Evolutionary conservation across 2,113 vertebrate species (phyloP).

Genomic region (Corythornis vintsioides): DNA sequence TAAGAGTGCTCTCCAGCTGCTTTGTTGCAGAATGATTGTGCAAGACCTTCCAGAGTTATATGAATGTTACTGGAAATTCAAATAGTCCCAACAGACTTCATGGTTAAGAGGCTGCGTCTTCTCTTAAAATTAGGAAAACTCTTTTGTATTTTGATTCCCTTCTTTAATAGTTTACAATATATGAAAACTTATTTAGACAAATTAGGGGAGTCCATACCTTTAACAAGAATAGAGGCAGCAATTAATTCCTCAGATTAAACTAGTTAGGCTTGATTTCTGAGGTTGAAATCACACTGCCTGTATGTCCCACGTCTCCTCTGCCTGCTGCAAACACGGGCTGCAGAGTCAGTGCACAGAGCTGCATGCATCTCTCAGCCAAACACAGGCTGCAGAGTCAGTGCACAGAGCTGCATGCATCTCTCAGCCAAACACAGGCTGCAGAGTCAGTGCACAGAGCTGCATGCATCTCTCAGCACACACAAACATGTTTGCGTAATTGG

Average conservation of each 20-base stretch:
- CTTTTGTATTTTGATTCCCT: background rate
- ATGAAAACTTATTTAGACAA: background rate
- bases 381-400: background rate
- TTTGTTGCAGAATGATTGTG: slow-evolving; percentile 17
- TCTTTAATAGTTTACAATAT: background rate
- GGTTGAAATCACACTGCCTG: background rate
- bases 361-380: background rate
- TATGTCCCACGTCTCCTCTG: background rate
- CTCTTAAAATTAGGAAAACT: background rate
- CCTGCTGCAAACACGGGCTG: background rate
- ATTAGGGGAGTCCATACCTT: background rate
- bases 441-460: background rate
- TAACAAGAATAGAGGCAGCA: slow-evolving; percentile 10
- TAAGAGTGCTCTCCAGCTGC: background rate
- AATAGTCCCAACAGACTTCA: background rate
- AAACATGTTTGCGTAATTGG: background rate
- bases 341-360: background rate
- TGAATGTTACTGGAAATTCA: slow-evolving; percentile 11
- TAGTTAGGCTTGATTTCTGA: slow-evolving; percentile 44
- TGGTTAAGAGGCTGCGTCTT: background rate
- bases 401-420: background rate
- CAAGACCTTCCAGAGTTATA: slow-evolving; percentile 3
- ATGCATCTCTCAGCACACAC: background rate
- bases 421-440: background rate
- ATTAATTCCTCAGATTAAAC: slow-evolving; percentile 46